Base-by-base conservation (phyloP, 2,888 invertebrate species). In the Caenorhabditis sp. region DNA sequence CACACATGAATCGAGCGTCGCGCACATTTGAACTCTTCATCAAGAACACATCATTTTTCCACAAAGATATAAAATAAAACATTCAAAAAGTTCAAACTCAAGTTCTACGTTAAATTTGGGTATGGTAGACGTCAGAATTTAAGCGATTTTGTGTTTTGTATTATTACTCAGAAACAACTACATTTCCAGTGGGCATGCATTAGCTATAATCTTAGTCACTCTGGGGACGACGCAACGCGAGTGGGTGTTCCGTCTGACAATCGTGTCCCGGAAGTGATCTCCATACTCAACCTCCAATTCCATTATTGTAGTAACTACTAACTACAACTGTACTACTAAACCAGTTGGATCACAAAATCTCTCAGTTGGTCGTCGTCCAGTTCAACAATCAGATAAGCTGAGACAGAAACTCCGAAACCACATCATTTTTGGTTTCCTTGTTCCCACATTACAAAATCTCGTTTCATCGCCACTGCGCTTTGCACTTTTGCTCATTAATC, bases 1-100 rank as follows among this genome's bases (percentile, higher is more conserved):
- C 72, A 56, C 72, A 72, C 72, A 64, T 64, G 22, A 18, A 70
- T 62, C 58, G 58, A 69, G 56, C 50, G 47, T 72, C 18, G 22
- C 40, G 47, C 15, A 61, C 44, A 44, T 51, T 35, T 50, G 35
- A 50, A 64, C 32, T 56, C 35, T 58, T 32, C 51, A 32, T n/a
- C n/a, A n/a, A n/a, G n/a, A 9, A 40, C 35, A 61, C 71, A 64
- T 71, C 62, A 71, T 62, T 55, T 53, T 56, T 56, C 8, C 15
- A 13, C 28, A 4, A 15, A 13, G 13, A 28, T 28, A 51, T 58
- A 58, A 65, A 74, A 65, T 74, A 60, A 65, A 74, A 74, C 60
- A 74, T 65, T 74, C 74, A 47, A 74, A 37, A 51, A 50, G 65
- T 65, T 65, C 74, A 28, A 53, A 22, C 24, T 9, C 22, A 50